A percentile compares a stretch with the other conserved stretches of the same genome.
Conservation (phyloP, 2,797 vertebrate genomes). For the Sebastolobus altivelis region DNA sequence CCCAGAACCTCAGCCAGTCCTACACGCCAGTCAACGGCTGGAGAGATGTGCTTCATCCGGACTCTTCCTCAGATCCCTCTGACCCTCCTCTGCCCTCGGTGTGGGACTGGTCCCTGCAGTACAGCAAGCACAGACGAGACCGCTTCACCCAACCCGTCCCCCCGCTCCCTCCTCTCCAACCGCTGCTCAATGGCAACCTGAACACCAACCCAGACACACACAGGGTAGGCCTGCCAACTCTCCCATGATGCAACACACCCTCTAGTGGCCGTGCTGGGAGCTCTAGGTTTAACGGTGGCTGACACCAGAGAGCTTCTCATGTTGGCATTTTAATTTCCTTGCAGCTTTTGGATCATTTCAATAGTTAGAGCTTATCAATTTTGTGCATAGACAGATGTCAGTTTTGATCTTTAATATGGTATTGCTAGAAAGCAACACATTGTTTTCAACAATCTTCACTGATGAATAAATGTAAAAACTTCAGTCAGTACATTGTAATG, state of each 20-base stretch:
- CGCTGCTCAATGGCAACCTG: conserved; percentile 85
- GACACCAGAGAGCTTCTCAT: not conserved
- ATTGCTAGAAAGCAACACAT: not conserved
- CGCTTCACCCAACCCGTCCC: conserved; percentile 87
- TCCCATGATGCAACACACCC: not conserved
- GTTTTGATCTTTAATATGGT: not conserved
- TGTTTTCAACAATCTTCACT: not conserved
- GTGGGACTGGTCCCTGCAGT: conserved; percentile 94
- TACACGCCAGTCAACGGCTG: conserved; percentile 86
- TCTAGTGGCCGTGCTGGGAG: conserved; percentile 25
- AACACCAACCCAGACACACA: conserved; percentile 80
- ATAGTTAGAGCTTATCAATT: not conserved
- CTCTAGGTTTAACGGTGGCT: not conserved
- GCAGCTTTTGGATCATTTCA: not conserved
- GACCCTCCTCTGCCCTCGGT: conserved; percentile 84
- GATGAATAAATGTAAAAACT: not conserved
- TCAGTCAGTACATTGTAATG: not conserved
- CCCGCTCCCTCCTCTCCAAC: conserved; percentile 42
- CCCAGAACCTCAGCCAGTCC: conserved; percentile 83
- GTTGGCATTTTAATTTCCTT: not conserved
- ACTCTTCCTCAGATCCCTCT: conserved; percentile 74
- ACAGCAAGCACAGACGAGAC: conserved; percentile 81
- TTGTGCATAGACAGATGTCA: not conserved
- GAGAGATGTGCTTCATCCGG: conserved; percentile 75
- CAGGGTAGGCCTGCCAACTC: conserved; percentile 64